Conservation (phyloP, 2,797 vertebrate species). For the Pantherophis vulpinus region DNA sequence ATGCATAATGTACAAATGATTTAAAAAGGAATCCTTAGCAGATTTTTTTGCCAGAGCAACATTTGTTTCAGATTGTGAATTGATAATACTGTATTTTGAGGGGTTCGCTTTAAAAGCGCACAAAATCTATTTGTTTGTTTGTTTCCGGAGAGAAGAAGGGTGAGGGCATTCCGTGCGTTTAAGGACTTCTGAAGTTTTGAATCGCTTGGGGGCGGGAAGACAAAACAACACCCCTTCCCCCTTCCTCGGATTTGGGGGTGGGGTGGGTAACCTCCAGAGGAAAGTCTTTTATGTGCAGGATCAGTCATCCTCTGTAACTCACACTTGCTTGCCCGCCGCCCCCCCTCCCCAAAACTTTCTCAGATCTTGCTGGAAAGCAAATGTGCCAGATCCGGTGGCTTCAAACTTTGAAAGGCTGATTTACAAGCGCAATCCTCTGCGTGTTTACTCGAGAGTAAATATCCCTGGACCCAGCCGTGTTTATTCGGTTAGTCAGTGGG, state of each 20-base stretch:
- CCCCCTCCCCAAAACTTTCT: background rate
- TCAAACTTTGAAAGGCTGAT: constrained; percentile 19
- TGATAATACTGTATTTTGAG: constrained; percentile 24
- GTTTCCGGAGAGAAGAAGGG: background rate
- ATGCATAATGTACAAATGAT: constrained; percentile 49
- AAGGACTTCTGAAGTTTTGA: background rate
- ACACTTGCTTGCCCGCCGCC: background rate
- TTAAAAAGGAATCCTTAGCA: constrained; percentile 34
- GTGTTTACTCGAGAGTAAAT: background rate
- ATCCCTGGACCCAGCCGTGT: background rate
- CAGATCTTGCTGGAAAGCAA: background rate
- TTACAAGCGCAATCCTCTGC: background rate
- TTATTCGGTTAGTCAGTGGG: background rate
- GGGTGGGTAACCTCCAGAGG: constrained; percentile 7
- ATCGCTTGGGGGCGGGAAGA: background rate
- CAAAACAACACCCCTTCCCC: background rate
- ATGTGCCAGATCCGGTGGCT: background rate
- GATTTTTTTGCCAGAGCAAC: constrained; percentile 34
- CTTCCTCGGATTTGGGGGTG: constrained; percentile 23
- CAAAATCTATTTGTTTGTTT: background rate
- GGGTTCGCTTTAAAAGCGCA: constrained; percentile 8
- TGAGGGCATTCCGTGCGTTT: background rate
- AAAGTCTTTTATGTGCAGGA: background rate
- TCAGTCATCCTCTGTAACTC: background rate
- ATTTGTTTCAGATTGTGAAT: constrained; percentile 48